phyloP scores from a whole-genome alignment of 2,888 invertebrate species.

The Lasius platythorax region DNA sequence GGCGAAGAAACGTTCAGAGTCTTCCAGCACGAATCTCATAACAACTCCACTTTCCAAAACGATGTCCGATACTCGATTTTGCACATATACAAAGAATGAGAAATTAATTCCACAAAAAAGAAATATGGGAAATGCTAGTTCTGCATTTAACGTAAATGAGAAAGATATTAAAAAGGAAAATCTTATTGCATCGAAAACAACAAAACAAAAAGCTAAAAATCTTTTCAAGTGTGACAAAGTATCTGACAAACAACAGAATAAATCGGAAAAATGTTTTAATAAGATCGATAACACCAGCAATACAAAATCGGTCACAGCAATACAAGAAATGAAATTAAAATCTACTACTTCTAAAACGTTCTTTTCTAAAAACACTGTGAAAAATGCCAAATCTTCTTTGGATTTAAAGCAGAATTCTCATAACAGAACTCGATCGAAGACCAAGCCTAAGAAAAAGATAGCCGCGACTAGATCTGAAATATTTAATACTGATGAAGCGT shows the following conservation, averaged over 20 bases:
- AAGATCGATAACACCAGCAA: constrained; percentile 25
- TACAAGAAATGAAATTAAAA: constrained; percentile 11
- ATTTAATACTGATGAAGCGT: constrained; percentile 32
- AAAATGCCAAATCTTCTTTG: neutral
- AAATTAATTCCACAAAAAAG: constrained; percentile 25
- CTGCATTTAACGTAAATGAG: constrained; percentile 2
- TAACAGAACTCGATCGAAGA: constrained; percentile 6
- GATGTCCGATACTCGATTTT: constrained; percentile 36
- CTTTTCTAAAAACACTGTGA: neutral
- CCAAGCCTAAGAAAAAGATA: constrained; percentile 59
- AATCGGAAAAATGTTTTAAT: neutral
- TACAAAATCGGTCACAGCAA: neutral
- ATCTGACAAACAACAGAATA: neutral
- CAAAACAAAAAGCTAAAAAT: constrained; percentile 5
- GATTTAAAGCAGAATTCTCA: neutral
- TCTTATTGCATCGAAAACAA: neutral
- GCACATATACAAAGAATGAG: neutral
- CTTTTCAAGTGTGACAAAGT: neutral
- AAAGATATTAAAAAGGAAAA: constrained; percentile 37
- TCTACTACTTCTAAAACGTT: neutral
- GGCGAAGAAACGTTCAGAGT: constrained; percentile 1
- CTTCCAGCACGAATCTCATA: neutral
- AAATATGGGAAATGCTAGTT: constrained; percentile 6
- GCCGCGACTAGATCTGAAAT: constrained; percentile 63
- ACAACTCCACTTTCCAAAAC: constrained; percentile 21